Base-by-base conservation (phyloP, 2,797 vertebrate species). In the Falco rusticolus region DNA sequence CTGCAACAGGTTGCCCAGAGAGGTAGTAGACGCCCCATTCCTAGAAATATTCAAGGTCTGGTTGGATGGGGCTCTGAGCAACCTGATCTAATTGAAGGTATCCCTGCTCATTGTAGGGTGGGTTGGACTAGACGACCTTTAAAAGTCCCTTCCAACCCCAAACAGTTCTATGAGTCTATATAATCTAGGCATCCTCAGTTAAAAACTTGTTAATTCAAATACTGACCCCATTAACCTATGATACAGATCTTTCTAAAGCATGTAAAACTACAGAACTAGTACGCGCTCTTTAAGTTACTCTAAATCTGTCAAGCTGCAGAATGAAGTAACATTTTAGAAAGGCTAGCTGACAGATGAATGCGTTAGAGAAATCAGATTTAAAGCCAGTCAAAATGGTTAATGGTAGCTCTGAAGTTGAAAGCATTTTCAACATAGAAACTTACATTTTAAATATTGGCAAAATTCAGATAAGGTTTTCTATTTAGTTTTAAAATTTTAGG, bases 241-340 rank as follows among this genome's bases (percentile, higher is more conserved):
- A 70, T 16, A 50, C 6, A 74, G 47, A 63, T 48, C 50, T 88
- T 51, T 60, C 72, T 41, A 37, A 84, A 87, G 74, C 17, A 80
- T 20, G 43, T 41, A 71, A 51, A 80, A 37, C 64, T 51, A 13
- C 37, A 57, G 29, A 66, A 80, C 17, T 53, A 43, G 28, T 21
- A 41, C 29, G 31, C 4, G 72, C 45, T 48, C 13, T 0, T 0
- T 28, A 71, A 51, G 5, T 56, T 76, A 88, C 11, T 65, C 64
- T 76, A 54, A 48, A 60, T 59, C 17, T 45, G 16, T 78, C 54
- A 72, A 37, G 16, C 24, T 72, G 48, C 54, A 74, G 25, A 93
- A 72, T n/a, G 29, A 77, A 90, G 45, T 11, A n/a, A 29, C 66
- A 33, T 25, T 69, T 85, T 50, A 76, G 50, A 85, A 90, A 54